phyloP scores from a whole-genome alignment of 2,888 invertebrate species.

The Macropis europaea region DNA sequence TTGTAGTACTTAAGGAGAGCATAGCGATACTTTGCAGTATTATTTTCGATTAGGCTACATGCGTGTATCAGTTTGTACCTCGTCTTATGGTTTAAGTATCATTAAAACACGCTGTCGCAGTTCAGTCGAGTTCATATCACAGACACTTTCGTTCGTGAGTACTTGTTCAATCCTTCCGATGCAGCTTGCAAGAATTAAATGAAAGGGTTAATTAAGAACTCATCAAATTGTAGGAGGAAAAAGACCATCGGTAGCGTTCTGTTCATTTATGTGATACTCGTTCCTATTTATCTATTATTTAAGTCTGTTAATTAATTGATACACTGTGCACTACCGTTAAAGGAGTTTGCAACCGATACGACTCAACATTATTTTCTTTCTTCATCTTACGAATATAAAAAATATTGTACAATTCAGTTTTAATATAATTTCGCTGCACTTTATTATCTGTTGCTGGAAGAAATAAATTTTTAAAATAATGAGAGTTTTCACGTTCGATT shows the following conservation, averaged over 20 bases:
- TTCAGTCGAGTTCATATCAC: no score
- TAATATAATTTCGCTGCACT: no score
- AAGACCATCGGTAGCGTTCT: neutral
- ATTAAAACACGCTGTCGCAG: no score
- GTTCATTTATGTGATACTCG: conserved; percentile 21
- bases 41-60: conserved; percentile 20
- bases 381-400: neutral
- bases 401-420: neutral
- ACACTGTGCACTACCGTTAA: neutral
- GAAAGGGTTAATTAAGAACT: neutral
- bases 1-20: neutral
- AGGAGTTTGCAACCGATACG: neutral
- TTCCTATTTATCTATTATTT: conserved; percentile 18
- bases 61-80: conserved; percentile 14
- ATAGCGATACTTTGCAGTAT: conserved; percentile 26
- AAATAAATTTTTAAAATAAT: no score
- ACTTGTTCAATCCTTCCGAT: no score
- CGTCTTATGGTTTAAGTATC: no score
- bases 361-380: neutral
- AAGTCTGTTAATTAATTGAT: no score
- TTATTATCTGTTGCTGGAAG: no score
- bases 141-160: no score
- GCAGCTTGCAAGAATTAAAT: no score
- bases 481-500: no score
- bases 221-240: neutral